Percentiles rank a stretch among this genome's conserved stretches.
phyloP scores from a whole-genome alignment of 2,888 invertebrate genomes.

The Phyllotreta striolata region DNA sequence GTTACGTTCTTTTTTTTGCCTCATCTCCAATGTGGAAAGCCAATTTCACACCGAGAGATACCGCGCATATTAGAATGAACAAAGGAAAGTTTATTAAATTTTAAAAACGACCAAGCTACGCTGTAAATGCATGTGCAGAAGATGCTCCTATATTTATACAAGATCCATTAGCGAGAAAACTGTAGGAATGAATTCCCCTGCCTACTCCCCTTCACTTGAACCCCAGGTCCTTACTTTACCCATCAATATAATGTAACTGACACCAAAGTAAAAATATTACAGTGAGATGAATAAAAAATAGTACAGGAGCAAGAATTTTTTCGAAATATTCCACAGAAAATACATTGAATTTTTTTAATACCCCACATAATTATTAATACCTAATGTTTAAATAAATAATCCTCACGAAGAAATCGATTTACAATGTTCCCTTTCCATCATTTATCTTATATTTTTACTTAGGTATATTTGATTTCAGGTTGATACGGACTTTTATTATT shows the following conservation, averaged over 20 bases:
- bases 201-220: constrained; percentile 30
- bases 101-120: too few species aligned
- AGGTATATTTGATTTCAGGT: too few species aligned
- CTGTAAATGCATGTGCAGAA: constrained; percentile 29
- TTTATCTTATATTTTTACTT: too few species aligned
- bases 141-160: constrained; percentile 58
- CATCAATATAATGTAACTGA: constrained; percentile 44
- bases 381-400: too few species aligned
- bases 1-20: constrained; percentile 23
- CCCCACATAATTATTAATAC: too few species aligned
- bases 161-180: constrained; percentile 57
- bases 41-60: constrained; percentile 17
- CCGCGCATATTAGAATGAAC: constrained; percentile 54
- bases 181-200: constrained; percentile 42
- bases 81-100: constrained; percentile 40
- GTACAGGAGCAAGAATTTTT: not conserved
- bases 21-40: constrained; percentile 7
- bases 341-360: too few species aligned
- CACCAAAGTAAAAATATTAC: constrained; percentile 48
- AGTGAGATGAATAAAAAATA: constrained; percentile 30
- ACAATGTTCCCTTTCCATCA: too few species aligned
- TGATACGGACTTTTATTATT: too few species aligned
- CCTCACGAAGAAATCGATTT: too few species aligned
- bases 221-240: constrained; percentile 40
- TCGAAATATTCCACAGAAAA: too few species aligned